Evolutionary conservation across 2,797 vertebrate genomes (phyloP), one percentile per base, ranked within the genome.

Genomic region (Eidolon dupreanum): DNA sequence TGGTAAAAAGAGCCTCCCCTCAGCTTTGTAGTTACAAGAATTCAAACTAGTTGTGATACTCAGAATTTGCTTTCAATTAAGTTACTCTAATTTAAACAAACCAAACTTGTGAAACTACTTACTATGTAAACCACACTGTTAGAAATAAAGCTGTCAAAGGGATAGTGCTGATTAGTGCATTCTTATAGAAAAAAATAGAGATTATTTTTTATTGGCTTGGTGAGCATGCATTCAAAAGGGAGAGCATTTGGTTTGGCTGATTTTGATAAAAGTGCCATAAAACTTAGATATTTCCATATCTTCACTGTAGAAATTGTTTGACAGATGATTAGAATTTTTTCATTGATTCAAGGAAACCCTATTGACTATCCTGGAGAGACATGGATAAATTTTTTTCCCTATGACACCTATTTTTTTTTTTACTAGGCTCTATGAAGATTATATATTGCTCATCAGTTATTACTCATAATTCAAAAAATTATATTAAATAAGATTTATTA

Each of bases 111-210:
- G 22, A 57, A 77, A 68, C 33, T 70, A 1, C 22, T 92, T 79
- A 1, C 26, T 93, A 41, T 1, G 5, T 83, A 90, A 83, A 79
- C 51, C 51, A 24, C 22, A 75, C 70, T 43, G 1, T 94, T 90
- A 59, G 53, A 83, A 94, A 90, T 85, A 94, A 94, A 94, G 59
- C 33, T 89, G 22, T 81, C 33, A 71, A 90, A 90, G 51, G 33
- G 17, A 33, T 28, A 86, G 1, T 96, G 20, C 33, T 89, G 6
- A 65, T 49, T 83, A 79, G 75, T 61, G 1, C 28, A 26, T 74
- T 28, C 41, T 85, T 73, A 22, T 1, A 15, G 55, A n/a, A 46
- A 59, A 66, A 53, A 83, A 16, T 86, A 51, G 6, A 33, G 22
- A 75, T 5, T 90, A 8, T 53, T 70, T 91, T 78, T 81, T 24